Percentiles rank a stretch among this genome's conserved stretches.
phyloP scores from a whole-genome alignment of 2,888 invertebrate species.

The Tridacna crocea region DNA sequence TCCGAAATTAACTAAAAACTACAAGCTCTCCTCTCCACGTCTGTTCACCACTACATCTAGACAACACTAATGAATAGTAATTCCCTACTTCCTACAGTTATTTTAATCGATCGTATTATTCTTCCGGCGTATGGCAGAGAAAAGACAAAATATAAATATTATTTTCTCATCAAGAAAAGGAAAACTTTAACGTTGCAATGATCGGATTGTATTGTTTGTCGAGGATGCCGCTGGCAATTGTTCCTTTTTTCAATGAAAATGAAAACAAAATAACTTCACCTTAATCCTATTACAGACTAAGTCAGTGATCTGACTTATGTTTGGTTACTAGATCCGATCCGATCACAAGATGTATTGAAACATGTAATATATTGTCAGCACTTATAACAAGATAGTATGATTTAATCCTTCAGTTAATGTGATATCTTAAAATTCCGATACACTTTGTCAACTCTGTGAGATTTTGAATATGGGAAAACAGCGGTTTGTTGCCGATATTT shows the following conservation, averaged over 20 bases:
- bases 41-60: slow-evolving; percentile 1
- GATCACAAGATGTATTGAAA: slow-evolving; percentile 10
- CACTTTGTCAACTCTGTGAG: slow-evolving; percentile 53
- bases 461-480: slow-evolving; percentile 40
- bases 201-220: slow-evolving; percentile 7
- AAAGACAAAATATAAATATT: slow-evolving; percentile 59
- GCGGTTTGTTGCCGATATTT: slow-evolving; percentile 53
- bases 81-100: not conserved
- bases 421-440: slow-evolving; percentile 54
- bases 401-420: slow-evolving; percentile 16
- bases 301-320: not conserved
- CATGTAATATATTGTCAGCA: slow-evolving; percentile 5
- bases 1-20: not conserved
- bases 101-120: slow-evolving; percentile 24
- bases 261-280: slow-evolving; percentile 33
- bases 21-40: not conserved
- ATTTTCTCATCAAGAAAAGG: slow-evolving; percentile 55
- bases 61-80: slow-evolving; percentile 17
- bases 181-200: slow-evolving; percentile 19
- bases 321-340: not conserved
- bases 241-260: slow-evolving; percentile 13
- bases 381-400: slow-evolving; percentile 7
- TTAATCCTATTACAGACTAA: slow-evolving; percentile 43
- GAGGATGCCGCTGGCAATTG: slow-evolving; percentile 5
- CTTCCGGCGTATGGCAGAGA: slow-evolving; percentile 23